Evolutionary conservation across 2,888 invertebrate genomes (phyloP), one percentile per base, ranked within the genome.

Genomic region (Tyria jacobaeae): DNA sequence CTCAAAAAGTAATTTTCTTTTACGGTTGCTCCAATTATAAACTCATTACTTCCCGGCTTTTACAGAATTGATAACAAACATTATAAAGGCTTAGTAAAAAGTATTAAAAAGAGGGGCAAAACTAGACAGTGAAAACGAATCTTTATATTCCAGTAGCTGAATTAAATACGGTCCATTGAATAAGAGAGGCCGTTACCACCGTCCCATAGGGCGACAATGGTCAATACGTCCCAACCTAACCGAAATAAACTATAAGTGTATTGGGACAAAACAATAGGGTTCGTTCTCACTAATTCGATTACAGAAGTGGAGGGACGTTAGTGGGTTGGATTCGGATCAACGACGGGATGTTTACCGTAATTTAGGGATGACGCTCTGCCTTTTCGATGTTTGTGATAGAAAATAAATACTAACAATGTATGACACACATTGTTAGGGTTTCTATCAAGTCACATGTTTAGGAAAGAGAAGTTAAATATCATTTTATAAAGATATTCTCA

Each of bases 251-350:
- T 65, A 69, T 71, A 75, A 75, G 77, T 77, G 66, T 76, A 74
- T 76, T 71, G 75, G 60, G 60, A 59, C 60, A 54, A 74, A 77
- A 75, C 77, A 77, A 74, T 67, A 50, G 72, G 67, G 59, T 64
- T 70, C 69, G 66, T 72, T 62, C 69, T 54, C 60, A 69, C 75
- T 75, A 77, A 75, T 75, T 77, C 75, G 66, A 75, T 75, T 75
- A 68, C 70, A 62, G 62, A 61, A 64, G 50, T 66, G 60, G 64
- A 57, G 60, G 56, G 66, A 24, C 53, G 68, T 64, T 69, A 64
- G 60, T 39, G 61, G 54, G 75, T 70, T 71, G 66, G 66, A 56
- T 56, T 35, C 50, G 55, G 41, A 50, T 41, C 50, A 66, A 54
- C 59, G 50, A 54, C 50, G 31, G 58, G 58, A 57, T 67, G 50